phyloP scores from a whole-genome alignment of 2,113 vertebrate genomes.

The Anseranas semipalmata region DNA sequence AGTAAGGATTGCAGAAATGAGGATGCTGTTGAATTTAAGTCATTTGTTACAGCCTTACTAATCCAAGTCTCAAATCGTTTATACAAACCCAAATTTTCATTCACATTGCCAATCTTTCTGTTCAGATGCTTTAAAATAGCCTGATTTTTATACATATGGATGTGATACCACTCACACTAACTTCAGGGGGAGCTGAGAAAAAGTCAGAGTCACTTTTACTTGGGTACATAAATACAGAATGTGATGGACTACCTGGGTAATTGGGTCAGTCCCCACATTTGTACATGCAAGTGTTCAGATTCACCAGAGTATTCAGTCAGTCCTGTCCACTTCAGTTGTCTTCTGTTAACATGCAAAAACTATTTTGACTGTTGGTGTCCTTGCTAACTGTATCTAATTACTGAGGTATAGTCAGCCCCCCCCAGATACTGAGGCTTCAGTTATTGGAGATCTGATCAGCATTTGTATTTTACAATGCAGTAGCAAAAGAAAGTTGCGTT shows the following conservation, averaged over 20 bases:
- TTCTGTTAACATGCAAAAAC: not conserved
- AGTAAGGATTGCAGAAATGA: not conserved
- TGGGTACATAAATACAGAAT: not conserved
- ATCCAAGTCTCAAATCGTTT: not conserved
- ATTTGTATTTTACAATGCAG: not conserved
- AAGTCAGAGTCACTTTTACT: not conserved
- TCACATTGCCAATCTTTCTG: not conserved
- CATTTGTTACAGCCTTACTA: not conserved
- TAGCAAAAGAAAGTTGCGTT: not conserved
- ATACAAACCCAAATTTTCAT: not conserved
- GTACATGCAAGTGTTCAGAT: not conserved
- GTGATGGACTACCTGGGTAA: not conserved
- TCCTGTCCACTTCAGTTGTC: not conserved
- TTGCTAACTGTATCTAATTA: not conserved
- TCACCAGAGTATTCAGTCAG: not conserved
- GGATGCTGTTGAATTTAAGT: not conserved
- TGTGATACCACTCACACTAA: not conserved
- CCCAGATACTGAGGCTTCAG: not conserved
- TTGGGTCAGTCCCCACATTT: not conserved
- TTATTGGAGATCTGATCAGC: not conserved
- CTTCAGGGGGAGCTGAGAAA: not conserved
- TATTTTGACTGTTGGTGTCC: not conserved
- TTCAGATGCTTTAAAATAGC: not conserved
- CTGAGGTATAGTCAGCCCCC: not conserved
- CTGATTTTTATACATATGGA: not conserved